Percentiles rank a stretch among this genome's conserved stretches.
These are phyloP conservation scores for Anneissia japonica DNA, from an alignment of 35 echinoderm and acorn worm genomes.

Conservation along the genomic window DNA sequence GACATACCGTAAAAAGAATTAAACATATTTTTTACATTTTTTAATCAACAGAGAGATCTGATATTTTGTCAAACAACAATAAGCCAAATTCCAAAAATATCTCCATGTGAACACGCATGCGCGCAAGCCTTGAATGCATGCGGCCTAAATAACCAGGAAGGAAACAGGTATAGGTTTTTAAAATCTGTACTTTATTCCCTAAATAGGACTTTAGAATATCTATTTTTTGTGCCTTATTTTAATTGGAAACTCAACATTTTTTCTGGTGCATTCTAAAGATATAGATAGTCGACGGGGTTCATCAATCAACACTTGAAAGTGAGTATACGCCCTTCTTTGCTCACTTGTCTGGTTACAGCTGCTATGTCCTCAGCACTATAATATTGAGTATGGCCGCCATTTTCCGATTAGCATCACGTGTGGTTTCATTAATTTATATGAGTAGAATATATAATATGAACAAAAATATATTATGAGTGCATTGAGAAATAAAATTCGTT, in stretches of 20 bases:
- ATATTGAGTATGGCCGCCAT: neutral
- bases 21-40: neutral
- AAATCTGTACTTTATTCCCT: neutral
- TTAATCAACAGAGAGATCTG: too few relatives aligned
- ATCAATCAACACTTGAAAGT: neutral
- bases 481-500: neutral
- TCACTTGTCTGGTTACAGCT: neutral
- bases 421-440: neutral
- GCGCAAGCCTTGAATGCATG: neutral
- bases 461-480: neutral
- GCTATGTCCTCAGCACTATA: neutral
- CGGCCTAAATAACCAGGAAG: slow-evolving; percentile 1
- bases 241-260: neutral
- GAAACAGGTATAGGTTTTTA: neutral
- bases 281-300: neutral
- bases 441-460: neutral
- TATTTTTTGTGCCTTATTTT: neutral
- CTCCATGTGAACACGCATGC: slow-evolving; percentile 1
- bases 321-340: slow-evolving; percentile 1
- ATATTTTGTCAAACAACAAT: neutral
- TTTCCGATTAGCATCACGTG: neutral
- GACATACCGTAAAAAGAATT: too few relatives aligned
- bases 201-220: neutral
- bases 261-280: neutral
- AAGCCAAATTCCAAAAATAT: neutral